Conservation (phyloP, 2,888 invertebrate species). For the Ophioninae sp. region DNA sequence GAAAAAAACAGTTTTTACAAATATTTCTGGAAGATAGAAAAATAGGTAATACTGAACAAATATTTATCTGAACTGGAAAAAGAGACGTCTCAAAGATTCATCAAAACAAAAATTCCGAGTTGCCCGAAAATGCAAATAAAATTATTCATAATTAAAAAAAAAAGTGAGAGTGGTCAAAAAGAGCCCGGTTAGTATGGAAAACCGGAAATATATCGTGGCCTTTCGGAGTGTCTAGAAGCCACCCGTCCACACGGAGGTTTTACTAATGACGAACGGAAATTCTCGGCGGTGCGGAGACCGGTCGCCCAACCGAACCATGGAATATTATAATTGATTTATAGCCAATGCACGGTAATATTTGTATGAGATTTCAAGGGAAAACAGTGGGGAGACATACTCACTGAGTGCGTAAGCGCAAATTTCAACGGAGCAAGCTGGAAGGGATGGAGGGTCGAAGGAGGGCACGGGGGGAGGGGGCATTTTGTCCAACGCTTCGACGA, state of each 20-base stretch:
- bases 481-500: constrained; percentile 50
- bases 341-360: constrained; percentile 43
- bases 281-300: constrained; percentile 49
- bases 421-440: not conserved
- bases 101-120: too few species aligned
- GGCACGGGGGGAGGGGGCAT: constrained; percentile 42
- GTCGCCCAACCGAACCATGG: constrained; percentile 80
- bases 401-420: constrained; percentile 10
- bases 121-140: constrained; percentile 61
- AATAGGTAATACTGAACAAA: not conserved
- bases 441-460: too few species aligned
- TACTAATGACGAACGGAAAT: constrained; percentile 77
- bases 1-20: too few species aligned
- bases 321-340: constrained; percentile 81
- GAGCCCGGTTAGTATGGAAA: constrained; percentile 38
- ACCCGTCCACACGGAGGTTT: constrained; percentile 71
- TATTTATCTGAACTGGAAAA: not conserved
- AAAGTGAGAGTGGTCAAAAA: constrained; percentile 72
- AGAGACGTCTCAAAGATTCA: too few species aligned
- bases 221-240: constrained; percentile 74
- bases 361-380: constrained; percentile 72
- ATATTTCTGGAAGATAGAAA: too few species aligned
- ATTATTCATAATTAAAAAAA: constrained; percentile 77
- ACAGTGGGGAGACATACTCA: constrained; percentile 40
- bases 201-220: constrained; percentile 77